These are phyloP conservation scores for Allygus modestus DNA, from an alignment of 2,888 invertebrate genomes.

Conservation along the genomic window DNA sequence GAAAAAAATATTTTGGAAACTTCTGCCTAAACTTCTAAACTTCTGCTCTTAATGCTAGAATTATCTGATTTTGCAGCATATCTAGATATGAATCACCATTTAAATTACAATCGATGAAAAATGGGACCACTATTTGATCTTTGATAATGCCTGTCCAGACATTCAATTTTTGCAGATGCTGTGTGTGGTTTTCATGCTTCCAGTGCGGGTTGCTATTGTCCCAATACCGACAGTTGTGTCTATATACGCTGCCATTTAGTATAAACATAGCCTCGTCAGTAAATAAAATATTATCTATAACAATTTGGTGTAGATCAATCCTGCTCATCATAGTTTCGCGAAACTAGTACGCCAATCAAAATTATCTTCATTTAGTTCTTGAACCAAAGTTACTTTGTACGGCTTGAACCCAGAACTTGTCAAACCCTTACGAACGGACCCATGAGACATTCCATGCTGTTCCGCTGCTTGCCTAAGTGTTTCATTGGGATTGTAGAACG, in stretches of 20 bases:
- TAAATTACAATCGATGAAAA: conserved; percentile 2
- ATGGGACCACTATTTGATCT: neutral
- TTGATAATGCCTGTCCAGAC: neutral
- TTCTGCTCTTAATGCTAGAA: neutral
- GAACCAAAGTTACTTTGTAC: neutral
- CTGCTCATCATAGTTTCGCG: neutral
- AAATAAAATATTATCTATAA: neutral
- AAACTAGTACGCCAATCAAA: neutral
- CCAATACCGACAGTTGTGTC: conserved; percentile 10
- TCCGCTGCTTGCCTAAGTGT: too few species aligned
- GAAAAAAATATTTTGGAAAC: neutral
- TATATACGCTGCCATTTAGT: neutral
- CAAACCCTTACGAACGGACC: too few species aligned
- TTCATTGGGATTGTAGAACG: too few species aligned
- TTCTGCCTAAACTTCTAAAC: neutral
- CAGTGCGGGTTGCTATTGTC: neutral
- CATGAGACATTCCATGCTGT: too few species aligned
- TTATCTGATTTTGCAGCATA: neutral
- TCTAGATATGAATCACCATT: neutral
- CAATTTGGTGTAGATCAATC: neutral
- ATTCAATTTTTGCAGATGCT: neutral
- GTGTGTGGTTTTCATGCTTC: neutral
- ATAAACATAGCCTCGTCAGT: neutral
- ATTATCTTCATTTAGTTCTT: neutral
- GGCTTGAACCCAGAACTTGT: too few species aligned